phyloP scores from a whole-genome alignment of 92 coral and sea anemone genomes.

The Paragorgia papillata region DNA sequence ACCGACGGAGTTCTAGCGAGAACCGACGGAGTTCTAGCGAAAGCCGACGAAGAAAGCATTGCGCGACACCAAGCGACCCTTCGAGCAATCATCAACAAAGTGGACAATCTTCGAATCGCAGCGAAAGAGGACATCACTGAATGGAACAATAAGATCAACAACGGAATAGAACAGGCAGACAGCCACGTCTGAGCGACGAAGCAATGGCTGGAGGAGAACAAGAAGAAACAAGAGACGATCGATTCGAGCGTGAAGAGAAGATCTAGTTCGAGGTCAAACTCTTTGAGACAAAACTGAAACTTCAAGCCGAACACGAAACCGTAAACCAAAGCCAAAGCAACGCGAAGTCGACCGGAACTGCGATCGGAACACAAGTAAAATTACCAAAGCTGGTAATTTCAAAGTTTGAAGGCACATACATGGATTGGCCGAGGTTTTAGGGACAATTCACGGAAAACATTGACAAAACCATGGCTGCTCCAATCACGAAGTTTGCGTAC shows the following conservation, averaged over 20 bases:
- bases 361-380: constrained; percentile 29
- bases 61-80: constrained; percentile 29
- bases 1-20: constrained; percentile 46
- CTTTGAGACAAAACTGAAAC: constrained; percentile 16
- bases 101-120: constrained; percentile 30
- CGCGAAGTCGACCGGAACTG: neutral
- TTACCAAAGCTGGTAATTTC: constrained; percentile 47
- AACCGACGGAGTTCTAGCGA: constrained; percentile 43
- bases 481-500: constrained; percentile 52
- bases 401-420: constrained; percentile 34
- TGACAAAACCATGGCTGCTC: constrained; percentile 42
- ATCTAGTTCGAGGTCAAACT: constrained; percentile 27
- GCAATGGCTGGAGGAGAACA: constrained; percentile 6
- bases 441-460: constrained; percentile 45
- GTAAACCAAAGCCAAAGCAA: neutral
- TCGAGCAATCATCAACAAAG: constrained; percentile 11
- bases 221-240: constrained; percentile 1
- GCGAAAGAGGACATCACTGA: constrained; percentile 32
- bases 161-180: constrained; percentile 19
- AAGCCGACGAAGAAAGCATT: constrained; percentile 37
- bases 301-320: neutral
- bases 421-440: constrained; percentile 52
- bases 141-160: constrained; percentile 33
- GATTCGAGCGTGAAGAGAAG: constrained; percentile 20
- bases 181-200: neutral